Percentiles rank a stretch among this genome's conserved stretches.
Conservation (phyloP, 2,888 invertebrate genomes). For the Ormyrus nitidulus region DNA sequence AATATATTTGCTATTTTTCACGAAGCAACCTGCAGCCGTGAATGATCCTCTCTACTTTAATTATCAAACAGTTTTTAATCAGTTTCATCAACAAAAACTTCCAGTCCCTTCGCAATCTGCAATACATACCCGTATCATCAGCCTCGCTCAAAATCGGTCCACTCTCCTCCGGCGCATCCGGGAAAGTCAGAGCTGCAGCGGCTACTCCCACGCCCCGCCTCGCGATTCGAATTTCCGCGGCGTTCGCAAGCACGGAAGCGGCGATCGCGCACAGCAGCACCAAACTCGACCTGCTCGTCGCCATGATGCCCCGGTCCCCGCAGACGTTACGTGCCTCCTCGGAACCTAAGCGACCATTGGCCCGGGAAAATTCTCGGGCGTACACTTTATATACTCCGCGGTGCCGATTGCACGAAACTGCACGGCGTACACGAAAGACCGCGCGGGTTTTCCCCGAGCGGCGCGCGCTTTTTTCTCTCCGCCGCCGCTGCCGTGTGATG, state of each 20-base stretch:
- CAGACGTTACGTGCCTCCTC: too few species aligned
- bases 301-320: not conserved
- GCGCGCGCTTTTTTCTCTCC: not conserved
- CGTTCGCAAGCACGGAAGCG: conserved; percentile 2
- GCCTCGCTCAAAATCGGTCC: conserved; percentile 34
- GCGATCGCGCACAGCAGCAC: conserved; percentile 2
- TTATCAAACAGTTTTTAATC: too few species aligned
- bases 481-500: not conserved
- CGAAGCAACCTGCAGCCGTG: too few species aligned
- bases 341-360: too few species aligned
- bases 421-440: not conserved
- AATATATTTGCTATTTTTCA: too few species aligned
- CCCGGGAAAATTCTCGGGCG: too few species aligned
- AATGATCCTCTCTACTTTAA: too few species aligned
- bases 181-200: not conserved
- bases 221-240: conserved; percentile 20
- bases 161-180: not conserved
- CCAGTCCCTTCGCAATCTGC: too few species aligned
- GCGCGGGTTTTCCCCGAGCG: conserved; percentile 30
- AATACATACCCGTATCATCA: not conserved
- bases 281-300: not conserved
- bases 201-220: not conserved
- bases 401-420: not conserved
- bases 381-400: too few species aligned
- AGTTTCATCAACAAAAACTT: too few species aligned